Base-by-base conservation (phyloP, 2,113 vertebrate species). In the Ammospiza nelsoni region DNA sequence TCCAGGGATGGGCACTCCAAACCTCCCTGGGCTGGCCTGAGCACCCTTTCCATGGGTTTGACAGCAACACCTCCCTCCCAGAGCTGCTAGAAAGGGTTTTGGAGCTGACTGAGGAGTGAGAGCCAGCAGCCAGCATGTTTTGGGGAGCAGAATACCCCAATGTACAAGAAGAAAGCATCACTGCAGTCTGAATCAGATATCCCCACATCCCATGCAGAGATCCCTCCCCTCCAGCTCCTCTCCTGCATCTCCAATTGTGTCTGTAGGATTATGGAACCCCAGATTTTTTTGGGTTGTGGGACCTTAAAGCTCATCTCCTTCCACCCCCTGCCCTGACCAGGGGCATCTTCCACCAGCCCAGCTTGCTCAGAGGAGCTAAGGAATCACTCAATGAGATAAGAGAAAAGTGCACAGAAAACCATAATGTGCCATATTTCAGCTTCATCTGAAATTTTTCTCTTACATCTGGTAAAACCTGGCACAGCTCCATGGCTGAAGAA, bases 171-270 rank as follows among this genome's bases (percentile, higher is more conserved):
- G 51, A 76, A 12, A 37, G 1, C 29, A 28, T 27, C n/a, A 2
- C 21, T 62, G 79, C 29, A 46, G 51, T 24, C 17, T 49, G 51
- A 65, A 28, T 65, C 37, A 21, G 65, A 33, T 14, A 8, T 1
- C 1, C n/a, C 29, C 35, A 21, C 33, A 22, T 15, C 37, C 71
- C 46, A 2, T 4, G 13, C 57, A 68, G 63, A 22, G 7, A 55
- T 12, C 15, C 2, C 9, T 39, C 8, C 19, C n/a, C 2, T 4
- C 61, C 68, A 62, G 48, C 37, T 73, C 22, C 37, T 43, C 49
- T 68, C n/a, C 72, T 25, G 29, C 3, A 0, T 9, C 19, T 44
- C 61, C 22, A 1, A 0, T 2, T 5, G 35, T 11, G 0, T 33
- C 29, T 35, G 0, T 22, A 19, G 65, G 48, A 44, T 49, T 28